Evolutionary conservation across 2,888 invertebrate genomes (phyloP).

Genomic region (Rotaria socialis): DNA sequence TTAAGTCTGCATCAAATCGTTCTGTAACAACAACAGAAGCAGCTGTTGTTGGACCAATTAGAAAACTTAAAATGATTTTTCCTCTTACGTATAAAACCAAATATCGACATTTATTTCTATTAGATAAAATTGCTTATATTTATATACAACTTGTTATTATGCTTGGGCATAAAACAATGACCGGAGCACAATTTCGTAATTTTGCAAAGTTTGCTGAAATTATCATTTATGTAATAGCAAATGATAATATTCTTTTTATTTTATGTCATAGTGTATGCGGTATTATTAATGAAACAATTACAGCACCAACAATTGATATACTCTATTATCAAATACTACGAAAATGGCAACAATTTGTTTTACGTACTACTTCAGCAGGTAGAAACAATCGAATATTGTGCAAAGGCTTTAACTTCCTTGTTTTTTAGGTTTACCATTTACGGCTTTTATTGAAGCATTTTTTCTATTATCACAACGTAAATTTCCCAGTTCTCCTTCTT

Average conservation of each 20-base stretch:
- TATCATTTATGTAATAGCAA: background rate
- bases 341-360: constrained; percentile 37
- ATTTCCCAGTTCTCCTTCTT: background rate
- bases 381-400: background rate
- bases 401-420: too few species aligned
- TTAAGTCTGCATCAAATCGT: background rate
- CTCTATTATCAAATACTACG: constrained; percentile 20
- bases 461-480: constrained; percentile 29
- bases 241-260: background rate
- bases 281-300: constrained; percentile 12
- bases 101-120: constrained; percentile 3
- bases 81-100: background rate
- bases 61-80: background rate
- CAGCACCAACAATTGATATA: background rate
- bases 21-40: background rate
- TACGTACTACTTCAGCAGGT: background rate
- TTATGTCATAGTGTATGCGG: background rate
- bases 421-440: background rate
- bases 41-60: background rate
- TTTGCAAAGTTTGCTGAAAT: background rate
- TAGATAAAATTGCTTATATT: constrained; percentile 33
- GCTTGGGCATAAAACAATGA: constrained; percentile 10
- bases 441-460: background rate
- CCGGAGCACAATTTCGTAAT: background rate
- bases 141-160: constrained; percentile 4